Base-by-base conservation (phyloP, 2,888 invertebrate genomes). In the Oligia latruncula region DNA sequence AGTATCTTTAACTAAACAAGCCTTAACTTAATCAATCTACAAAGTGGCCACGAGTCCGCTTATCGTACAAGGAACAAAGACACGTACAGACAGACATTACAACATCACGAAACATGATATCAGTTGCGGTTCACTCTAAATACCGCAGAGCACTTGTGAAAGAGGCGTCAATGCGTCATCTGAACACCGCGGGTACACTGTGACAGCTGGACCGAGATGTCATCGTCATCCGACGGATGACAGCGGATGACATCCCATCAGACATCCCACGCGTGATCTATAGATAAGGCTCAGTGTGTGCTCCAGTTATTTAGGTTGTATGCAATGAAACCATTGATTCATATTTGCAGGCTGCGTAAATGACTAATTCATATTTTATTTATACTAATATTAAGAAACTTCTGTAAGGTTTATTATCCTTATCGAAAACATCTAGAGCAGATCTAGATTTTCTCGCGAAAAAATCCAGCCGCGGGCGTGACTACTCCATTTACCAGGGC, bases 231-330 rank as follows among this genome's bases (percentile, higher is more conserved):
- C 67, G 73, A 43, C 15, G 70, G 82, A 87, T 93, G 94, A 94
- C 94, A 94, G 90, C 79, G 90, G 87, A 90, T 93, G 94, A 93
- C 94, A 94, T 91, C 91, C 84, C 74, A 90, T 88, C 87, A 88
- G 91, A 91, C 87, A 84, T 84, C 91, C 90, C 90, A 89, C 89
- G 88, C 92, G 90, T 92, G 94, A 95, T 93, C 90, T 87, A 87
- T 87, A 93, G 95, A 95, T 95, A 93, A 92, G 84, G 90, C 90
- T 91, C 91, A 91, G 81, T 62, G 83, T 85, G 82, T 88, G 89
- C 83, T 83, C 88, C 86, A 89, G 88, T 84, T 81, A 58, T 72
- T 81, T 64, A 70, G 35, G 43, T 52, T 64, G 52, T 43, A 64
- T 5, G 49, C 55, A 71, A 60, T 60, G 29, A 66, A 81, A 20